phyloP scores from a whole-genome alignment of 2,113 vertebrate genomes.

The Hippopotamus amphibius region DNA sequence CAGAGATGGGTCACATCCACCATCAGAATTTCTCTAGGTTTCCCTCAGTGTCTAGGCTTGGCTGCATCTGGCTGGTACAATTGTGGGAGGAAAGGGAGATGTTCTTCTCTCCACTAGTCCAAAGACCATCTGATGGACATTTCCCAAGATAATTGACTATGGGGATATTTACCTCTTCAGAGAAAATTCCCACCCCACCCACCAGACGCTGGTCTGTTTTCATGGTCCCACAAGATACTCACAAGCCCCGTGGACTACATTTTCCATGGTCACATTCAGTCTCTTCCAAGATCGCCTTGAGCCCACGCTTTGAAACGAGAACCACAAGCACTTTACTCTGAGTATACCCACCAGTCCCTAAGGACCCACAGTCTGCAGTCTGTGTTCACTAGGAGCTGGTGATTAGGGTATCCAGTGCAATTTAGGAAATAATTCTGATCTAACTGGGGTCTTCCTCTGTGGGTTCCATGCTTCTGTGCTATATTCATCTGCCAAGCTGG shows the following conservation, averaged over 20 bases:
- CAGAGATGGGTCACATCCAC: not conserved
- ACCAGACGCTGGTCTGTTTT: not conserved
- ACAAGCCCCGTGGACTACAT: not conserved
- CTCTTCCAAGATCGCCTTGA: not conserved
- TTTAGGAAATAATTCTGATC: not conserved
- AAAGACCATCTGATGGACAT: not conserved
- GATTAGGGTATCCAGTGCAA: not conserved
- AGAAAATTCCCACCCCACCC: not conserved
- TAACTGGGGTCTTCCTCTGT: not conserved
- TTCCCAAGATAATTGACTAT: not conserved
- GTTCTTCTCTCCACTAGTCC: not conserved
- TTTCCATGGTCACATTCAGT: not conserved
- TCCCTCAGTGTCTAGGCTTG: not conserved
- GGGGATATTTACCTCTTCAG: not conserved
- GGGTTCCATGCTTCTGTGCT: not conserved
- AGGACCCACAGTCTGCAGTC: not conserved
- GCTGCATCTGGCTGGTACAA: not conserved
- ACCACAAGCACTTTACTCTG: not conserved
- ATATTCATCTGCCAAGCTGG: not conserved
- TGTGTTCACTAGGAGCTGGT: not conserved
- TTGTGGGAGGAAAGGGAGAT: not conserved
- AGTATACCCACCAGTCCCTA: not conserved
- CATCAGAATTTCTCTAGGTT: not conserved
- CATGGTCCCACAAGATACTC: not conserved
- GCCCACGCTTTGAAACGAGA: conserved; percentile 31